A percentile compares a stretch with the other conserved stretches of the same genome.
phyloP scores from a whole-genome alignment of 2,113 vertebrate genomes.

The Alosa alosa region DNA sequence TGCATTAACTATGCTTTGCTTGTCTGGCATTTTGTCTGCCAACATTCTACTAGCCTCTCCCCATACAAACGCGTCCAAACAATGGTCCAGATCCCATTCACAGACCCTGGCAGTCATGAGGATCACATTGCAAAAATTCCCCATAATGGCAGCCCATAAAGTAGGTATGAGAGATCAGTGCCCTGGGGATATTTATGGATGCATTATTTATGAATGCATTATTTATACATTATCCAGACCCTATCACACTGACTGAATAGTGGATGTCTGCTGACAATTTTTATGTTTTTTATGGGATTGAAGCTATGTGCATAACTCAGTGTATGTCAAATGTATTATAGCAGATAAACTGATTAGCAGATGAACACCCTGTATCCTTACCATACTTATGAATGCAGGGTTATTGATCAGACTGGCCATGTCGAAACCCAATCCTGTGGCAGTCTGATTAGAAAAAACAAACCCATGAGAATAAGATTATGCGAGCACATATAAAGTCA shows the following conservation, averaged over 20 bases:
- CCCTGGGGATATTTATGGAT: not conserved
- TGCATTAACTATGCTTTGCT: not conserved
- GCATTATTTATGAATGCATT: not conserved
- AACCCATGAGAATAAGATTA: not conserved
- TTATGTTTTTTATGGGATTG: not conserved
- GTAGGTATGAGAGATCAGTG: not conserved
- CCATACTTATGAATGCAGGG: constrained; percentile 98
- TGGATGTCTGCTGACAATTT: not conserved
- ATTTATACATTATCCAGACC: not conserved
- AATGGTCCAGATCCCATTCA: not conserved
- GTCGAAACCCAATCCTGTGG: constrained; percentile 90
- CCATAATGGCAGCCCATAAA: constrained; percentile 2
- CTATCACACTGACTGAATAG: not conserved
- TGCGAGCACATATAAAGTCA: not conserved
- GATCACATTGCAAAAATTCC: not conserved
- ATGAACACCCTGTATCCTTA: constrained; percentile 61
- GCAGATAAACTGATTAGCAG: not conserved
- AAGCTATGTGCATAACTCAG: not conserved
- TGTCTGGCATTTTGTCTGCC: not conserved
- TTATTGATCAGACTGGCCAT: constrained; percentile 99
- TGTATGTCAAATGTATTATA: not conserved
- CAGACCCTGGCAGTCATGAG: not conserved
- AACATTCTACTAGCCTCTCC: not conserved
- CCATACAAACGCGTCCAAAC: not conserved
- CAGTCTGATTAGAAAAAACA: constrained; percentile 74